Evolutionary conservation across 2,888 invertebrate genomes (phyloP).

Genomic region (Crossocerus cetratus): DNA sequence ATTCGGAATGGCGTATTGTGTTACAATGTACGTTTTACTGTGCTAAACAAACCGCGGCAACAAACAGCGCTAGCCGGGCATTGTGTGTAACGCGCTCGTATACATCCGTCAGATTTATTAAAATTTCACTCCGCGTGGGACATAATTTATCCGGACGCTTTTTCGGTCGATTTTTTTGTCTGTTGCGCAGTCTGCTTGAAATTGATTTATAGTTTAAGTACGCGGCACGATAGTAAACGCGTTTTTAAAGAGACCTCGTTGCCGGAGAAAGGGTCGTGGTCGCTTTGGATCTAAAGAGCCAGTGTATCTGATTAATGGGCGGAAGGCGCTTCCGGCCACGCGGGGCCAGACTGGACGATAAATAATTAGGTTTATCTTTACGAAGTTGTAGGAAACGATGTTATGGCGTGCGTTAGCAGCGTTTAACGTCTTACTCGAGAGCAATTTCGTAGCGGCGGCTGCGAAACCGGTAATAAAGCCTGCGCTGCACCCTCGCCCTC

Average conservation of each 20-base stretch:
- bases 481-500: neutral
- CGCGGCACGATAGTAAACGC: too few species aligned
- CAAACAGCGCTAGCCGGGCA: too few species aligned
- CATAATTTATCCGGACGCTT: too few species aligned
- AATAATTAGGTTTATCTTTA: constrained; percentile 5
- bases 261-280: neutral
- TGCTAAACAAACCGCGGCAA: too few species aligned
- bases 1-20: neutral
- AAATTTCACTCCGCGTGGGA: too few species aligned
- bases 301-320: neutral
- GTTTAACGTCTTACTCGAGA: constrained; percentile 1
- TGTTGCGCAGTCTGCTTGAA: too few species aligned
- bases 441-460: neutral
- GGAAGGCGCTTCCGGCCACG: neutral
- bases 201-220: too few species aligned
- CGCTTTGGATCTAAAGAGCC: neutral
- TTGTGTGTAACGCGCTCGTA: too few species aligned
- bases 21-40: neutral
- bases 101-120: too few species aligned
- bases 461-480: neutral
- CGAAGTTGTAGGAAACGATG: neutral
- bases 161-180: too few species aligned
- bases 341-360: neutral
- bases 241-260: neutral
- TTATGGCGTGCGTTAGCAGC: constrained; percentile 5